phyloP scores from a whole-genome alignment of 2,113 vertebrate species.

The Ranitomeya imitator region DNA sequence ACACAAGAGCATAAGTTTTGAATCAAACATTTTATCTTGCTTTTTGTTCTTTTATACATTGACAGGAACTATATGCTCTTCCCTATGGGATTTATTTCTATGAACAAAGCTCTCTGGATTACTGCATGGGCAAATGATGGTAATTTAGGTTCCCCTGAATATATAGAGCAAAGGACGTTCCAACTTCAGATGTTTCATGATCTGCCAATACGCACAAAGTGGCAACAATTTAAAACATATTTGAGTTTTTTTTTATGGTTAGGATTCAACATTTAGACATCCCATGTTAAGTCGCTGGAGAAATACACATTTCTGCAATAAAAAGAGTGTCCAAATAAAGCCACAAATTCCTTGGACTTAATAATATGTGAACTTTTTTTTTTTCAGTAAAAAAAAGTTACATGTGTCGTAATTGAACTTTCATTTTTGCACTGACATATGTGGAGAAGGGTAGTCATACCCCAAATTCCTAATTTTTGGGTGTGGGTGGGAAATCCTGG shows the following conservation, averaged over 20 bases:
- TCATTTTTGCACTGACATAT: background rate
- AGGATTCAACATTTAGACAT: conserved; percentile 3
- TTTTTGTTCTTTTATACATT: background rate
- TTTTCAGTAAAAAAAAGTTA: conserved; percentile 11
- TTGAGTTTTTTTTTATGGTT: conserved; percentile 24
- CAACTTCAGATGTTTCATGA: conserved; percentile 19
- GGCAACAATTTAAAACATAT: conserved; percentile 38
- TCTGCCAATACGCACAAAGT: conserved; percentile 11
- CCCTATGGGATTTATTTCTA: background rate
- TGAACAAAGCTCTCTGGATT: background rate
- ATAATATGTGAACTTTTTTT: background rate
- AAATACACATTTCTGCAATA: conserved; percentile 16
- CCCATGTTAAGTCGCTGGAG: conserved; percentile 8
- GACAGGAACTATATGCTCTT: too few relatives aligned
- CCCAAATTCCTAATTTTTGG: conserved; percentile 28
- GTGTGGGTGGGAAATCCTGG: conserved; percentile 18
- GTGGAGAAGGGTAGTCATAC: background rate
- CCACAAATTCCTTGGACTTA: conserved; percentile 42
- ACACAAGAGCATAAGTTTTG: background rate
- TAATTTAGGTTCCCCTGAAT: conserved; percentile 12
- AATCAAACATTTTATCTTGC: background rate
- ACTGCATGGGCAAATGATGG: background rate
- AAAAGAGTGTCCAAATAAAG: conserved; percentile 19
- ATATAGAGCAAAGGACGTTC: background rate
- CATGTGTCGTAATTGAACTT: conserved; percentile 4